phyloP scores from a whole-genome alignment of 2,797 vertebrate genomes.

The Chelmon rostratus region DNA sequence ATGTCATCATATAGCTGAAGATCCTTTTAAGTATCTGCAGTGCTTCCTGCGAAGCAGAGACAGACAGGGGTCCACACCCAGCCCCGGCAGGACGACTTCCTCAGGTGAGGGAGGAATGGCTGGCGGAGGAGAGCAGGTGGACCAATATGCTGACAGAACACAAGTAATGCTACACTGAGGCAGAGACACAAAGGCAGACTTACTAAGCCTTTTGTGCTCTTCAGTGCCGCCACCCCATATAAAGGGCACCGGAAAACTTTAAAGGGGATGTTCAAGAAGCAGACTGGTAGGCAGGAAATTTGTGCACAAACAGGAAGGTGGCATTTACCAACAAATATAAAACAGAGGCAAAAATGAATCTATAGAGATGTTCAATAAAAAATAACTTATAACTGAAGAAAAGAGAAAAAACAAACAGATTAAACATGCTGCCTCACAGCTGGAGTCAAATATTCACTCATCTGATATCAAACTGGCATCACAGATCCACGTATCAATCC shows the following conservation, averaged over 20 bases:
- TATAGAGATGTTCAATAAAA: not conserved
- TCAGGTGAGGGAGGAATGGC: slow-evolving; percentile 31
- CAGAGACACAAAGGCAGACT: slow-evolving; percentile 16
- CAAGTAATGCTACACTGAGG: slow-evolving; percentile 8
- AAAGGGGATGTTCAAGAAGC: not conserved
- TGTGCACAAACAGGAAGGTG: not conserved
- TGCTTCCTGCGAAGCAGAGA: slow-evolving; percentile 32
- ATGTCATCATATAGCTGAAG: slow-evolving; percentile 34
- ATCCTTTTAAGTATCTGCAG: slow-evolving; percentile 54
- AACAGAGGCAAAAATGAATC: not conserved
- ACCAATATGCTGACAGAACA: slow-evolving; percentile 3
- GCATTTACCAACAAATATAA: not conserved
- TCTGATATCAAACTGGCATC: too few relatives aligned
- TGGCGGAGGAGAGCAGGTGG: slow-evolving; percentile 36
- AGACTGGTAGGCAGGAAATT: not conserved
- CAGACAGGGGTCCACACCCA: slow-evolving; percentile 55
- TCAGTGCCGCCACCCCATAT: not conserved
- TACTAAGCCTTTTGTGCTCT: slow-evolving; percentile 10
- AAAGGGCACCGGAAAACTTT: not conserved
- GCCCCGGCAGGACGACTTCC: slow-evolving; percentile 26
- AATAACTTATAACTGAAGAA: not conserved
- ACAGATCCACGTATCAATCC: too few relatives aligned
- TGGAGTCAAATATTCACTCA: too few relatives aligned
- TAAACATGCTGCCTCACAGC: not conserved
- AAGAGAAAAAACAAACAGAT: not conserved